Evolutionary conservation across 2,113 vertebrate genomes (phyloP), one percentile per base, ranked within the genome.

Genomic region (Lophius piscatorius): DNA sequence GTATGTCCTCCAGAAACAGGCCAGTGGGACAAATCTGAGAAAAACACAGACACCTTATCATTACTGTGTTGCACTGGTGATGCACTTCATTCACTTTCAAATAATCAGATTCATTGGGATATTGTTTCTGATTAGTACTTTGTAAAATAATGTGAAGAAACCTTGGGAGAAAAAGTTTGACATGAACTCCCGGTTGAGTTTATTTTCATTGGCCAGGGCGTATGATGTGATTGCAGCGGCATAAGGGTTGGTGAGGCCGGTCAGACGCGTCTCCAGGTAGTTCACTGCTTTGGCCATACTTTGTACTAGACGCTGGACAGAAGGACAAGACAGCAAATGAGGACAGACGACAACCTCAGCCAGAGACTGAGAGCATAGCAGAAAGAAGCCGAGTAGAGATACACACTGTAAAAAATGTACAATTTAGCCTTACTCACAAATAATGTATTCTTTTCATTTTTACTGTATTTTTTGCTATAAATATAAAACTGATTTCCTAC

Each of bases 161-260:
- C 94, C 93, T 86, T 39, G 81, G 28, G 93, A 91, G 3, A 34
- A 4, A 36, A 20, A 91, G 33, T 86, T 87, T 62, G 83, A 80
- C 35, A 93, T 75, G 9, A 58, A 29, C 0, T 80, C 63, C 35
- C 17, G 35, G 68, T 86, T 61, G 45, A 90, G 28, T 58, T 90
- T 49, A 1, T 50, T 74, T 0, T 80, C 1, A 44, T 90, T 78
- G 63, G 92, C 91, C 71, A 98, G 64, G 7, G 95, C 95, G 0
- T 96, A 96, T 6, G 1, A 28, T 28, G 26, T 28, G 5, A 28
- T 28, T 28, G 5, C 26, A 6, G 26, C 26, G 9, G 93, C 89
- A 50, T 98, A 98, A 0, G 95, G 89, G 35, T 94, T 90, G n/a
- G 7, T 9, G 6, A 98, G n/a, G 0, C 9, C 62, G 6, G 52